Evolutionary conservation across 2,113 vertebrate genomes (phyloP).

Genomic region (Nibea albiflora): DNA sequence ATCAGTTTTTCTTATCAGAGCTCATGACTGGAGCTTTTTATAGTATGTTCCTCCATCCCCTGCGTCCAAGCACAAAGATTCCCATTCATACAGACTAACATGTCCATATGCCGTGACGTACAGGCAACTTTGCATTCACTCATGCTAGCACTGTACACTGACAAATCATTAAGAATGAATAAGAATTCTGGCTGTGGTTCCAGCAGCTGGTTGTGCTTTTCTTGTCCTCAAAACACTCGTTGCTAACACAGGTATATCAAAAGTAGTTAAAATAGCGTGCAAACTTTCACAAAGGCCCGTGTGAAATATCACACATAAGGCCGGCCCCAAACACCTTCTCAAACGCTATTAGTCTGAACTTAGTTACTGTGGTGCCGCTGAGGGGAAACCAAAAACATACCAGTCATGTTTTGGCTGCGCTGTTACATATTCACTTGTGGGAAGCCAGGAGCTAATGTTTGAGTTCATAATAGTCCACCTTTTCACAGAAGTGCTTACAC

Average conservation of each 20-base stretch:
- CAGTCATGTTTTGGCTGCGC: conserved; percentile 1
- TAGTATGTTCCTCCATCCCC: not conserved
- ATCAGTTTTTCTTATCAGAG: not conserved
- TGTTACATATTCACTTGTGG: conserved; percentile 2
- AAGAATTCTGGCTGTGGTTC: not conserved
- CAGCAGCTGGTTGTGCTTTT: not conserved
- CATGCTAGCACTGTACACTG: not conserved
- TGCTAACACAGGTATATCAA: conserved; percentile 24
- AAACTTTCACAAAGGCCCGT: conserved; percentile 49
- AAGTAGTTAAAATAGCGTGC: conserved; percentile 19
- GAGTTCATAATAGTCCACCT: not conserved
- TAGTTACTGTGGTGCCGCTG: not conserved
- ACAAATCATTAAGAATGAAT: not conserved
- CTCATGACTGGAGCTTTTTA: conserved; percentile 2
- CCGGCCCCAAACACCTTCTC: conserved; percentile 35
- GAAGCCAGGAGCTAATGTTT: not conserved
- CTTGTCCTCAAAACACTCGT: not conserved
- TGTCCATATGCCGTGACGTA: not conserved
- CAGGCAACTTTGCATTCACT: conserved; percentile 3
- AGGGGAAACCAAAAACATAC: not conserved
- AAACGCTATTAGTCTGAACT: conserved; percentile 34
- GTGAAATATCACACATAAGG: conserved; percentile 70
- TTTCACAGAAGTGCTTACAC: not conserved
- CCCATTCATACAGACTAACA: conserved; percentile 13
- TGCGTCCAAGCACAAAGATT: conserved; percentile 6